Base-by-base conservation (phyloP, 2,797 vertebrate genomes). In the Silurus aristotelis region DNA sequence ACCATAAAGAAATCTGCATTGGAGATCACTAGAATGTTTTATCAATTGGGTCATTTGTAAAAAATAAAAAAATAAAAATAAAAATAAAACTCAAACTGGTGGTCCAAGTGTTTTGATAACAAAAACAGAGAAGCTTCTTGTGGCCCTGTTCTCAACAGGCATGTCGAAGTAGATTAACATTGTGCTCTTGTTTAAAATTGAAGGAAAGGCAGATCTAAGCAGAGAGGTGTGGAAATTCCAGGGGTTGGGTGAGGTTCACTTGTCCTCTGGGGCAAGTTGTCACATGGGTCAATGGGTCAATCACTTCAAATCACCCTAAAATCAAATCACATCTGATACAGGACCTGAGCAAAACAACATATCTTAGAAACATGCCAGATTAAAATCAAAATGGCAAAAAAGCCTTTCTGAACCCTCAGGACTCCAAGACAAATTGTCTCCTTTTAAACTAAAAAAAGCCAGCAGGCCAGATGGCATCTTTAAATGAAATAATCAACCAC, bases 91-190 rank as follows among this genome's bases (percentile, higher is more conserved):
- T 9, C 9, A 56, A 31, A 76, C 14, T 56, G 17, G 52, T 19
- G 25, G 10, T 27, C n/a, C 13, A 52, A n/a, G 22, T 72, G 10
- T 73, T 56, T 56, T 19, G 7, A 48, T 75, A 25, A 15, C 13
- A 12, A 31, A 25, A 25, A n/a, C 15, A 75, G 67, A 70, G 64
- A 52, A 67, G 55, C 19, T 60, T 43, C 25, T n/a, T 19, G n/a
- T 56, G 68, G 63, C 72, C 77, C 70, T 83, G 87, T 86, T 87
- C 66, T 89, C 91, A 89, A 79, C 88, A 87, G 90, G 87, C 87
- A 89, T 89, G 89, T 91, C 90, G 90, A 83, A 73, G 83, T 87
- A 88, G 89, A 93, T 93, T 92, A 91, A 84, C 90, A 81, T 90
- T 3, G 27, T 43, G 43, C 43, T 66, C 5, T 64, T 80, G 43